A percentile compares a stretch with the other conserved stretches of the same genome.
Evolutionary conservation across 1,140 invertebrate genomes (phyloP).

Genomic region (Pomacea maculata): DNA sequence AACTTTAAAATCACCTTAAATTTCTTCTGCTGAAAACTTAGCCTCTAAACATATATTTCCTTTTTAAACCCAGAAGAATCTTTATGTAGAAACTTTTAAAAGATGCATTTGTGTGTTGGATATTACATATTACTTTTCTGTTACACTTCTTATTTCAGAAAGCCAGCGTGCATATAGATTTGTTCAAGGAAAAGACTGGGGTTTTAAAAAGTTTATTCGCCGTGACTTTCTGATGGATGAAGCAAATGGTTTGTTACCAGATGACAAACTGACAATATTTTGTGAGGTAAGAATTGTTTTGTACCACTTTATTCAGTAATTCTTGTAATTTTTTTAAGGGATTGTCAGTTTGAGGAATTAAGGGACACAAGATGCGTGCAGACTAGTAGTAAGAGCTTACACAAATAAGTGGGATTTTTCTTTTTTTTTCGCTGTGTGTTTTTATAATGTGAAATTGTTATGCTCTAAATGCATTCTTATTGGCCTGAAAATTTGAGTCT

Average conservation of each 20-base stretch:
- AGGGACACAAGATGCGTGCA: not conserved
- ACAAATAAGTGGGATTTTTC: too few relatives aligned
- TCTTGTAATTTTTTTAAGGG: not conserved
- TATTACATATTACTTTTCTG: not conserved
- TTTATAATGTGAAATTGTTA: too few relatives aligned
- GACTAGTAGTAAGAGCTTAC: too few relatives aligned
- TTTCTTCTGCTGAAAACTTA: too few relatives aligned
- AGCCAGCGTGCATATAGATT: slow-evolving; percentile 95
- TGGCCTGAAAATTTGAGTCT: too few relatives aligned
- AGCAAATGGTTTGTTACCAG: slow-evolving; percentile 95
- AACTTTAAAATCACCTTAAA: too few relatives aligned
- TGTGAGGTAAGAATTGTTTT: slow-evolving; percentile 76
- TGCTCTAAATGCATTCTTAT: too few relatives aligned
- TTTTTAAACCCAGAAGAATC: too few relatives aligned
- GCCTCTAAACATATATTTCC: too few relatives aligned
- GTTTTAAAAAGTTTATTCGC: slow-evolving; percentile 99
- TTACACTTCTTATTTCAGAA: slow-evolving; percentile 68
- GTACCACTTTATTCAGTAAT: not conserved
- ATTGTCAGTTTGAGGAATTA: not conserved
- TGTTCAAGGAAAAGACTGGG: slow-evolving; percentile 99
- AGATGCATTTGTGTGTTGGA: not conserved
- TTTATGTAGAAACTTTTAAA: too few relatives aligned
- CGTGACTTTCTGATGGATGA: slow-evolving; percentile 98
- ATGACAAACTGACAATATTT: slow-evolving; percentile 99
- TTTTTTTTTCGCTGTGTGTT: too few relatives aligned